Base-by-base conservation (phyloP, 2,113 vertebrate species). In the Scopus umbretta region DNA sequence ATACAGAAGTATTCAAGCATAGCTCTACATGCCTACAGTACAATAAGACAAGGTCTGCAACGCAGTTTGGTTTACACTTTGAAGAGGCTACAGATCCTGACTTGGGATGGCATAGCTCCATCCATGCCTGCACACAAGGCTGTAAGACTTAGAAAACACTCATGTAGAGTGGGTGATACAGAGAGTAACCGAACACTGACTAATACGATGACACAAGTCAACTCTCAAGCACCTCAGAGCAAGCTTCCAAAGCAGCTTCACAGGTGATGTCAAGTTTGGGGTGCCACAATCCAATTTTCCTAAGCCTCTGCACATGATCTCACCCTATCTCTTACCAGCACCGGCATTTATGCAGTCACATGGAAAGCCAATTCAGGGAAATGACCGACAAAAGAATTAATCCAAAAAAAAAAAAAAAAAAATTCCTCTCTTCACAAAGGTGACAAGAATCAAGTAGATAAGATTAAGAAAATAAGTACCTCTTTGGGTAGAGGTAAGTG, bases 241-340 rank as follows among this genome's bases (percentile, higher is more conserved):
- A 65, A 75, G 23, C 17, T 74, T 61, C 59, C 78, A 87, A 38
- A 12, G 29, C 80, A 92, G 65, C 47, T 63, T 63, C 73, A 43
- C 27, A 50, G 52, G n/a, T 74, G 22, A 25, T n/a, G 25, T 45
- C 68, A 55, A 84, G 49, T 36, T 42, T 32, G 23, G 20, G 13
- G 66, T 87, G 61, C 49, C 87, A 92, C 70, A 82, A 71, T 29
- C 78, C 61, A 62, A 45, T 85, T 75, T 90, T 45, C 90, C 90
- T 96, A 95, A 93, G 81, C 25, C 71, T 72, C 61, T 88, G 62
- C 92, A 87, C 73, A 75, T 87, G 92, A 96, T 86, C 70, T 56
- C 43, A 80, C 14, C 73, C 62, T 38, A 49, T 40, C 70, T 91
- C 81, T 47, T 52, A 74, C 43, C 70, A 79, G 61, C 59, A 86